Conservation (phyloP, 2,797 vertebrate genomes). For the Mus spretus region DNA sequence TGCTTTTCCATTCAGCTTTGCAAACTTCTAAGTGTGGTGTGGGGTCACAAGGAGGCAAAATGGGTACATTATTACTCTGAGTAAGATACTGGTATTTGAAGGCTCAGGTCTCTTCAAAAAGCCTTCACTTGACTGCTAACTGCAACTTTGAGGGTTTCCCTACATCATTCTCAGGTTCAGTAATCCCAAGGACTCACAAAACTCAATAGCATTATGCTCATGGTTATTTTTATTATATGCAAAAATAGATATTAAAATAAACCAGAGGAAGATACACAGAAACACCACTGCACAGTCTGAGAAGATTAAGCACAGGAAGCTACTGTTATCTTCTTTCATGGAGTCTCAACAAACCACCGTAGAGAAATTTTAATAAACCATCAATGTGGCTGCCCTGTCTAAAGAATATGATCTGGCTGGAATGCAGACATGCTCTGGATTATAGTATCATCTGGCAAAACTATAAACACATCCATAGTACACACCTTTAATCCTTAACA, state of each 20-base stretch:
- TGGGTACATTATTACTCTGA: neutral
- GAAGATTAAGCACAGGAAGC: neutral
- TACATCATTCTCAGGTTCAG: neutral
- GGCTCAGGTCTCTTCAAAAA: neutral
- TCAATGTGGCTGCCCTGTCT: neutral
- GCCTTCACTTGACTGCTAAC: neutral
- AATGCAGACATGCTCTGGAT: neutral
- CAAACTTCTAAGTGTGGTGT: neutral
- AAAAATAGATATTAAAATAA: neutral
- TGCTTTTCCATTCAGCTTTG: conserved; percentile 31
- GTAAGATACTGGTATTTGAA: neutral
- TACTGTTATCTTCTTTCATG: neutral
- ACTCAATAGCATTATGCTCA: neutral
- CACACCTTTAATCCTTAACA: neutral
- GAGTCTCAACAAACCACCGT: neutral
- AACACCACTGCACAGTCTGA: neutral
- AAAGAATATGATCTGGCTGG: neutral
- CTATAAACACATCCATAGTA: neutral
- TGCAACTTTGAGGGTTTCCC: neutral
- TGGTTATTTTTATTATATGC: neutral
- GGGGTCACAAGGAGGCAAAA: neutral
- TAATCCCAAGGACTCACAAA: neutral
- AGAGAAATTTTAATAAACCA: neutral
- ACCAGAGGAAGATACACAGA: neutral
- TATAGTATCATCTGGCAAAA: neutral